Evolutionary conservation across 2,888 invertebrate genomes (phyloP), one percentile per base, ranked within the genome.

Genomic region (Pherbina coryleti): DNA sequence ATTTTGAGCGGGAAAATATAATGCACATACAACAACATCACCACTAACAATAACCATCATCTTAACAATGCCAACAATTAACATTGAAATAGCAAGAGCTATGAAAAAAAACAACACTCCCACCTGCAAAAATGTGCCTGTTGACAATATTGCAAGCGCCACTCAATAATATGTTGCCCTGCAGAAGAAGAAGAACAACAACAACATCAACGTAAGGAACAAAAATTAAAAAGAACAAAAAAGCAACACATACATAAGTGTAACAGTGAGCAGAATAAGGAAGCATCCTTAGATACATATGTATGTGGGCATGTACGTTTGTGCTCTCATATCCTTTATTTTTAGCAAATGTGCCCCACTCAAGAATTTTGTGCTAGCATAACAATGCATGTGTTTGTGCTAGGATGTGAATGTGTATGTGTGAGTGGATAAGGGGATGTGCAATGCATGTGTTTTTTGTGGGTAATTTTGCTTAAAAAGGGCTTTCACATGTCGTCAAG

Each of bases 151-250:
- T 57, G 57, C 71, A 78, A 75, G 78, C 78, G 78, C 78, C 78
- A 78, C 78, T 78, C 71, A 75, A 75, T 75, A 71, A 75, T 69
- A 64, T 75, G 69, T 78, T 78, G 74, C 66, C 78, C 60, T 72
- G 51, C 8, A 34, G 19, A 75, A 60, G 25, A 37, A 67, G 11
- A 19, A 60, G 55, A 34, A 19, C 44, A 19, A 55, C 60, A 77
- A 53, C 44, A 78, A 73, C 51, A 44, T 19, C 44, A 75, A 19
- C 76, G 11, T 67, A n/a, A 74, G 25, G n/a, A 37, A 69, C 53
- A 55, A 75, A 67, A 5, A 70, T 11, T 8, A 37, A 34, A 67
- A 19, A 8, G 3, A 55, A 9, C 8, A 57, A 72, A 37, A 49
- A 31, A 66, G 19, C 66, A 11, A 31, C 17, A 34, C 53, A 55